Base-by-base conservation (phyloP, 2,888 invertebrate genomes). In the Tethea ocularis region DNA sequence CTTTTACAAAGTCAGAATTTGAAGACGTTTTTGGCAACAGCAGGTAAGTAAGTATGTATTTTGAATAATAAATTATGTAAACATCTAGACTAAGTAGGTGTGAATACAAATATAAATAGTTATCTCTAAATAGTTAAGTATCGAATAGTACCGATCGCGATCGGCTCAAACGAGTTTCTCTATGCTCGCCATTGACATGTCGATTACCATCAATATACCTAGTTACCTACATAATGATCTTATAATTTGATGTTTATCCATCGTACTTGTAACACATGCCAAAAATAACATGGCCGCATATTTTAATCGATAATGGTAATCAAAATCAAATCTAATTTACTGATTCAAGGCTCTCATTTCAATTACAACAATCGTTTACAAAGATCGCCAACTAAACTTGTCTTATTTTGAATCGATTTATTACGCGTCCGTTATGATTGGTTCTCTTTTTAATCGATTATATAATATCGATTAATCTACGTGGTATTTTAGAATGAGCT, bases 231-330 rank as follows among this genome's bases (percentile, higher is more conserved):
- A 38, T 38, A 38, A n/a, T 38, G 38, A 38, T 38, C 38, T 10
- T n/a, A 38, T 46, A 46, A 46, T 46, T 20, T 20, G 20, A 46
- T 46, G 46, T 20, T 46, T 10, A 46, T 20, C 20, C 20, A 46
- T 56, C 53, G 24, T 57, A 58, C 61, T 60, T 61, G 59, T 63
- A 61, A 60, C 65, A 63, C 66, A 68, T 66, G 65, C 60, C 71
- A 71, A 71, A 54, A 36, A 36, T 67, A 71, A 64, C 60, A 61
- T 58, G 58, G 52, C 59, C 51, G 59, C 66, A 66, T 66, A 64
- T 38, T 41, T 58, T 61, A 75, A 26, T 71, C 69, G 62, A 62
- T 63, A 71, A 67, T 66, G 64, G 56, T 67, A 73, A 77, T 77
- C 73, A 60, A 51, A 58, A 65, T 71, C 64, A 69, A 67, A 70